Evolutionary conservation across 2,797 vertebrate species (phyloP).

Genomic region (Chrosomus eos): DNA sequence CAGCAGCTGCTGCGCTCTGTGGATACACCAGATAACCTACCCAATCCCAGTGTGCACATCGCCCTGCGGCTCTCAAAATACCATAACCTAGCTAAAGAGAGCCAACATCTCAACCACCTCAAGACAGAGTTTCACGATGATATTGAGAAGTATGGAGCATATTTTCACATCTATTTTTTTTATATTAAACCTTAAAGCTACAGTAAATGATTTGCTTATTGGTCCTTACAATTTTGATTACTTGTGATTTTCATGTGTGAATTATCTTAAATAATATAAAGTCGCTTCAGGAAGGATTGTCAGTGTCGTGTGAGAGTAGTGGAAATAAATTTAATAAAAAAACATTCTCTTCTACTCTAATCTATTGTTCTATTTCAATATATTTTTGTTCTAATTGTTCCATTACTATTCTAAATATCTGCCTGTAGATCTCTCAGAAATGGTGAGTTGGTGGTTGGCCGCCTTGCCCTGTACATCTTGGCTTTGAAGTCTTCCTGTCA

Average conservation of each 20-base stretch:
- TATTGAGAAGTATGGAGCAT: constrained; percentile 75
- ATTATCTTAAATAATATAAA: not conserved
- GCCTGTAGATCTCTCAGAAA: constrained; percentile 67
- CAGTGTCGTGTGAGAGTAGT: not conserved
- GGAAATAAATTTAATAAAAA: too few species aligned
- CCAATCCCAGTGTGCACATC: constrained; percentile 89
- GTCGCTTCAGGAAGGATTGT: not conserved
- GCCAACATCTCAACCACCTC: constrained; percentile 77
- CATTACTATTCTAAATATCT: not conserved
- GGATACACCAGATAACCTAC: constrained; percentile 59
- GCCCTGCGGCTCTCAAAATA: constrained; percentile 84
- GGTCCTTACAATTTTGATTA: not conserved
- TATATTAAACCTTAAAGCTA: not conserved
- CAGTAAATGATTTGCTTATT: not conserved
- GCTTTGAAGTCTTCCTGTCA: constrained; percentile 86
- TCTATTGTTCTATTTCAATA: not conserved
- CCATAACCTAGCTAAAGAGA: constrained; percentile 79
- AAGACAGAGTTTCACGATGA: constrained; percentile 73
- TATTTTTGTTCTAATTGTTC: not conserved
- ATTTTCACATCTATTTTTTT: not conserved
- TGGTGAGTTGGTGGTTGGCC: constrained; percentile 73
- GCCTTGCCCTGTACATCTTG: constrained; percentile 85
- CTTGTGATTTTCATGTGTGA: not conserved
- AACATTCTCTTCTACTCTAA: not conserved
- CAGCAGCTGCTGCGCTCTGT: constrained; percentile 80